A percentile compares a stretch with the other conserved stretches of the same genome.
phyloP scores from a whole-genome alignment of 2,797 vertebrate genomes.

The Chloroceryle inda region DNA sequence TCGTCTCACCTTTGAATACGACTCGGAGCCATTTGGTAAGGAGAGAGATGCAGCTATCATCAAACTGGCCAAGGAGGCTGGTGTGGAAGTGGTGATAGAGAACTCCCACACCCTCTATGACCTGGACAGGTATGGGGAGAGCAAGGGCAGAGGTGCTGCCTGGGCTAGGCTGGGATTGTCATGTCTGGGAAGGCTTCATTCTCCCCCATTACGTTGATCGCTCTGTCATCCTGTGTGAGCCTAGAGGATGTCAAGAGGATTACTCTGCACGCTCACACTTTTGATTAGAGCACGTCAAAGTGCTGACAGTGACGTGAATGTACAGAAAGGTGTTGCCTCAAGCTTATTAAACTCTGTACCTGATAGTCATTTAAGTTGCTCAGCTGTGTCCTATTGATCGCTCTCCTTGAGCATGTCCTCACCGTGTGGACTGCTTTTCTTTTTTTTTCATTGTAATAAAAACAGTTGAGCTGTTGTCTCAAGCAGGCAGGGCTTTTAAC shows the following conservation, averaged over 20 bases:
- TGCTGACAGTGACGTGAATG: background rate
- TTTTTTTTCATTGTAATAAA: background rate
- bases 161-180: background rate
- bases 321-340: slow-evolving; percentile 24
- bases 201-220: background rate
- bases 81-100: slow-evolving; percentile 91
- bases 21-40: slow-evolving; percentile 96
- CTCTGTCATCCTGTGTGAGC: background rate
- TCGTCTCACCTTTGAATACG: slow-evolving; percentile 93
- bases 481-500: slow-evolving; percentile 13
- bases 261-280: background rate
- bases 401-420: slow-evolving; percentile 9
- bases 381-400: background rate
- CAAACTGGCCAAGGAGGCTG: slow-evolving; percentile 95
- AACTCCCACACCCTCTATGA: slow-evolving; percentile 96
- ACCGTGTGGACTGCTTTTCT: background rate
- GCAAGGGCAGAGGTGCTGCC: background rate
- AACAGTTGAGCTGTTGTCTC: slow-evolving; percentile 2
- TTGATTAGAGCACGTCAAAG: slow-evolving; percentile 11
- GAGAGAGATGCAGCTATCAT: slow-evolving; percentile 93
- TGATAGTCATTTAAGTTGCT: background rate
- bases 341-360: slow-evolving; percentile 31
- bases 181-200: background rate
- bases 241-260: background rate
- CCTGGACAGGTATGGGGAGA: slow-evolving; percentile 87